Evolutionary conservation across 2,888 invertebrate genomes (phyloP), one percentile per base, ranked within the genome.

Genomic region (Camponotus fellah): DNA sequence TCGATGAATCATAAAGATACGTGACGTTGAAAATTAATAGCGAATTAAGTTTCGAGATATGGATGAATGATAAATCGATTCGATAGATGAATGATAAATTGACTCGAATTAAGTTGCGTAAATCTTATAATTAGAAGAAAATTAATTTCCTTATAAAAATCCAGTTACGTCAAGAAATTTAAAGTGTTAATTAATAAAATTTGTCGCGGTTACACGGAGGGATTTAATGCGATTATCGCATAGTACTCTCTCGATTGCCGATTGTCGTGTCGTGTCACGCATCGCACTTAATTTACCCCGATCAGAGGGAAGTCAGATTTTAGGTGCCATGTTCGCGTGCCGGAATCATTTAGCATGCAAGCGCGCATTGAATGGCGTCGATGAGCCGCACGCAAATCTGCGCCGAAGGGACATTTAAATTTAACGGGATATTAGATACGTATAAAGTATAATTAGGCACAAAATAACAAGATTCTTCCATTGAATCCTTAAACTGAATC

Each of bases 321-420:
- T 37, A 34, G 40, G 40, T 53, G 60, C 21, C 43, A 37, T 43
- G 79, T 34, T 80, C 26, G 72, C 79, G 79, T 80, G 79, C 49
- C 79, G 72, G 71, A 80, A 80, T 80, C 79, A 60, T 80, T 80
- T 80, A 80, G 72, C 72, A 80, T 72, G 79, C 79, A 60, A 72
- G 46, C 46, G 79, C 72, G 53, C 34, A 80, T 71, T 60, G 79
- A 80, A 71, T 26, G n/a, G 79, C 72, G 72, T 60, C 72, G 79
- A 80, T 72, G 60, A 72, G 32, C 43, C 71, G 60, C 79, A 80
- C 79, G 79, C 79, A 80, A 80, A 80, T 80, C 37, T 12, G n/a
- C 34, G 10, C 32, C 34, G 9, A 14, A 8, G 6, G 26, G 34
- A 46, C 12, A 37, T 60, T 68, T 43, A n/a, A 77, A 43, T 68